Percentiles rank a stretch among this genome's conserved stretches.
phyloP scores from a whole-genome alignment of 2,888 invertebrate species.

The Cephalotes varians region DNA sequence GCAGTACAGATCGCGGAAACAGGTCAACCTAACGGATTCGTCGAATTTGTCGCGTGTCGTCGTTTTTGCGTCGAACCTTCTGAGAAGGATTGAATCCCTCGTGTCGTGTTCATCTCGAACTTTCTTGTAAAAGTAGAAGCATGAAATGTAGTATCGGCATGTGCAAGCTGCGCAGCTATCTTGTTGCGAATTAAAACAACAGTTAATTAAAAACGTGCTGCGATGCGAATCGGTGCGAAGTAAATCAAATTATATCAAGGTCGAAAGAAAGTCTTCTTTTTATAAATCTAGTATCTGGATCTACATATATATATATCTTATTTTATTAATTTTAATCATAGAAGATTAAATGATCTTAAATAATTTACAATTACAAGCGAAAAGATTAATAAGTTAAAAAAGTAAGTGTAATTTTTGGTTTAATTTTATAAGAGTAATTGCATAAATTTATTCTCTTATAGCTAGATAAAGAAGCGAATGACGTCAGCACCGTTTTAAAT shows the following conservation, averaged over 20 bases:
- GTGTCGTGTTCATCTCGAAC: neutral
- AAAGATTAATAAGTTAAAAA: neutral
- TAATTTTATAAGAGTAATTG: neutral
- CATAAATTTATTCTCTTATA: slow-evolving; percentile 3
- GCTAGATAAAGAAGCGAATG: neutral
- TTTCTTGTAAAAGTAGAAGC: slow-evolving; percentile 15
- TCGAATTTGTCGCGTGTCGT: slow-evolving; percentile 23
- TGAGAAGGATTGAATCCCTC: slow-evolving; percentile 16
- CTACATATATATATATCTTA: neutral
- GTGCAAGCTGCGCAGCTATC: slow-evolving; percentile 8
- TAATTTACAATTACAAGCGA: neutral
- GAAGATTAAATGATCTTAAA: slow-evolving; percentile 15
- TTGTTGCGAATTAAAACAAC: slow-evolving; percentile 32
- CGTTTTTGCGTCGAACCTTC: slow-evolving; percentile 7
- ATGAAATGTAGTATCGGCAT: neutral
- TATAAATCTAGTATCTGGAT: neutral
- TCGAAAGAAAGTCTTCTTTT: slow-evolving; percentile 13
- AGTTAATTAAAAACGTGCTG: slow-evolving; percentile 39
- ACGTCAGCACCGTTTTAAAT: slow-evolving; percentile 45
- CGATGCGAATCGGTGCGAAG: slow-evolving; percentile 10
- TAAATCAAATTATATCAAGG: slow-evolving; percentile 26
- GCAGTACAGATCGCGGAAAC: slow-evolving; percentile 11
- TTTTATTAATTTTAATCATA: neutral
- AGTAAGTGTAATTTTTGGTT: slow-evolving; percentile 3
- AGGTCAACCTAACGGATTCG: slow-evolving; percentile 41